These are phyloP conservation scores for Menidia menidia DNA, from an alignment of 2,797 vertebrate species.

Conservation along the genomic window DNA sequence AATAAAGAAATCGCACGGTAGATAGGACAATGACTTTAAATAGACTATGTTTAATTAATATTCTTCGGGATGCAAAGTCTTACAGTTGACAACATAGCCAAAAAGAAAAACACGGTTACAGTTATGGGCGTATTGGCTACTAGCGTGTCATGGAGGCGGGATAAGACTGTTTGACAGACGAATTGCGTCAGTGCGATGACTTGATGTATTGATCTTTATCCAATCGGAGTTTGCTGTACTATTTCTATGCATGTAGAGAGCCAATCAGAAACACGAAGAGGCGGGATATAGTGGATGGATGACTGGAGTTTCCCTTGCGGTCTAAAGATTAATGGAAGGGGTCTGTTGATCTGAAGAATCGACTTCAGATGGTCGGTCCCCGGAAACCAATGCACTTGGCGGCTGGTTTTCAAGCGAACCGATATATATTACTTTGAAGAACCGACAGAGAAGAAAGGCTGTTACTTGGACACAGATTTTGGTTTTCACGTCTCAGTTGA, in stretches of 20 bases:
- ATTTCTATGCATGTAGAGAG: neutral
- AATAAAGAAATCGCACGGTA: slow-evolving; percentile 20
- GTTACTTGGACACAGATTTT: slow-evolving; percentile 38
- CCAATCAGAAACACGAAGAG: slow-evolving; percentile 67
- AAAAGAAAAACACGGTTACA: slow-evolving; percentile 37
- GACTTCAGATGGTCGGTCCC: slow-evolving; percentile 73
- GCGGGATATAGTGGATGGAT: slow-evolving; percentile 71
- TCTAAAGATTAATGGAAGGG: slow-evolving; percentile 86
- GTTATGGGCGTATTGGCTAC: slow-evolving; percentile 67
- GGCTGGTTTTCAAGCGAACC: slow-evolving; percentile 53
- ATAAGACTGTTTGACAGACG: slow-evolving; percentile 42
- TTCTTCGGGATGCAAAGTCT: neutral
- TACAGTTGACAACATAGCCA: slow-evolving; percentile 7
- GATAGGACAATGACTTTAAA: slow-evolving; percentile 11
- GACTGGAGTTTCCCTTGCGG: slow-evolving; percentile 86
- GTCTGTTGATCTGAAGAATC: slow-evolving; percentile 82
- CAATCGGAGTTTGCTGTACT: slow-evolving; percentile 57
- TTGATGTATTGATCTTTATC: slow-evolving; percentile 29
- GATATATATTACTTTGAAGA: slow-evolving; percentile 35
- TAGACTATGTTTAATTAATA: neutral
- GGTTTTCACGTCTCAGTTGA: slow-evolving; percentile 34
- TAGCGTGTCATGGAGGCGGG: slow-evolving; percentile 61
- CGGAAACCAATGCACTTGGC: slow-evolving; percentile 68
- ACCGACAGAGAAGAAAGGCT: slow-evolving; percentile 9
- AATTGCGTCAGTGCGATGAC: slow-evolving; percentile 63